These are phyloP conservation scores for Ectropis crepuscularia DNA, from an alignment of 2,888 invertebrate genomes.

Conservation along the genomic window DNA sequence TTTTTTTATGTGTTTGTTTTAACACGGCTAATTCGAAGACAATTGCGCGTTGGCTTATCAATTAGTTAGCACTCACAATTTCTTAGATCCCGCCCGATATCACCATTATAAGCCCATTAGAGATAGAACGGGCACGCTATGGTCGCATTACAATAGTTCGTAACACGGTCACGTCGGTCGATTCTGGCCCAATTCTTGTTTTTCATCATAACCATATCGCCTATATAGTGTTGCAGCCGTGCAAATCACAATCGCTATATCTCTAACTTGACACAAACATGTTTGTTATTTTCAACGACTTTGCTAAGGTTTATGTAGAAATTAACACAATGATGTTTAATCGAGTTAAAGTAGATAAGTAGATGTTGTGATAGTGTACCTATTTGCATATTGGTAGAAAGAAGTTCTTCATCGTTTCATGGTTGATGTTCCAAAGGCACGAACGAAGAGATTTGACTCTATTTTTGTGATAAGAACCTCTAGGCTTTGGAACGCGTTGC, in stretches of 20 bases:
- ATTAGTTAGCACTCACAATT: slow-evolving; percentile 74
- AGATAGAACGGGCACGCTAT: slow-evolving; percentile 77
- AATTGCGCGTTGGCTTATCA: slow-evolving; percentile 74
- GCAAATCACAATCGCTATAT: slow-evolving; percentile 51
- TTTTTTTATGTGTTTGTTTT: slow-evolving; percentile 57
- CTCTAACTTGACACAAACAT: too few relatives aligned
- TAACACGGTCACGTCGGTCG: slow-evolving; percentile 81
- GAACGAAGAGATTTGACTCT: too few relatives aligned
- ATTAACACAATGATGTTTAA: too few relatives aligned
- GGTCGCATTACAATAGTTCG: slow-evolving; percentile 72
- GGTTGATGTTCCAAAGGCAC: too few relatives aligned
- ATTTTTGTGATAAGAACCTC: too few relatives aligned
- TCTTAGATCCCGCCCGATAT: slow-evolving; percentile 64
- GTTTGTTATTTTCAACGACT: too few relatives aligned
- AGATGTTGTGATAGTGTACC: too few relatives aligned
- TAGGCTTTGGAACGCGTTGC: too few relatives aligned
- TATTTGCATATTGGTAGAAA: too few relatives aligned
- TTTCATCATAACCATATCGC: slow-evolving; percentile 56
- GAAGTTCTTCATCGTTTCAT: too few relatives aligned
- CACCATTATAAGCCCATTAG: slow-evolving; percentile 81
- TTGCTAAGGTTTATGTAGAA: too few relatives aligned
- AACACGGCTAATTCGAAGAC: slow-evolving; percentile 66
- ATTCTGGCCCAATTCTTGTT: slow-evolving; percentile 78
- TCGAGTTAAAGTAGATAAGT: too few relatives aligned
- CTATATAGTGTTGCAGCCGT: slow-evolving; percentile 49